phyloP scores from a whole-genome alignment of 2,888 invertebrate species.

The Hypsopygia costalis region DNA sequence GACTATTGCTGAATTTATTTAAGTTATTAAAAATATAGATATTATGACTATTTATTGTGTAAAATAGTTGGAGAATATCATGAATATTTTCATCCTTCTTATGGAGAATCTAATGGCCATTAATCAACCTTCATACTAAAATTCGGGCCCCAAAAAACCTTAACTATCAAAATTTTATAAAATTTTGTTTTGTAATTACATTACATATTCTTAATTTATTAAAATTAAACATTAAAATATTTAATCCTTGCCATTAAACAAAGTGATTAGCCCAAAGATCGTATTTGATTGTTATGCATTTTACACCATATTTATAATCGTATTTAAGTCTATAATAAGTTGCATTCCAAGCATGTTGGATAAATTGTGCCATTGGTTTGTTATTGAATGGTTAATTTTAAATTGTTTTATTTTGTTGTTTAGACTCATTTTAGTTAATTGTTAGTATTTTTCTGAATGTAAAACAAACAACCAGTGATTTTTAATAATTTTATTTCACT shows the following conservation, averaged over 20 bases:
- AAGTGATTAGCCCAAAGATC: conserved; percentile 66
- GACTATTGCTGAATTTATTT: no score
- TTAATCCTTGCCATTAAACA: conserved; percentile 54
- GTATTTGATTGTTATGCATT: conserved; percentile 39
- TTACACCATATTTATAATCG: conserved; percentile 25
- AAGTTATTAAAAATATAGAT: no score
- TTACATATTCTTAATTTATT: not conserved
- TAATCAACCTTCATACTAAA: no score
- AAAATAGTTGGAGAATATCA: no score
- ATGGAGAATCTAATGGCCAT: no score
- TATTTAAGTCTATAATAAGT: conserved; percentile 16
- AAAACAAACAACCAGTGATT: conserved; percentile 30
- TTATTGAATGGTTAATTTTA: conserved; percentile 16
- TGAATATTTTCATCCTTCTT: no score
- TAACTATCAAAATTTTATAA: no score
- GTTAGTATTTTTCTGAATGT: conserved; percentile 18
- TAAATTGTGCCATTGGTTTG: conserved; percentile 38
- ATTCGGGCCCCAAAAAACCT: no score
- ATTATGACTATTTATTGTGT: no score
- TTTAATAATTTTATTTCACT: no score
- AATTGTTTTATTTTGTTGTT: conserved; percentile 14
- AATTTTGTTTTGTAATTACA: not conserved
- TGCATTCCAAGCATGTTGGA: conserved; percentile 29
- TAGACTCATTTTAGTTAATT: conserved; percentile 11
- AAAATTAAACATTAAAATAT: not conserved